Evolutionary conservation across 1,140 invertebrate species (phyloP).

Genomic region (Temnothorax nylanderi): DNA sequence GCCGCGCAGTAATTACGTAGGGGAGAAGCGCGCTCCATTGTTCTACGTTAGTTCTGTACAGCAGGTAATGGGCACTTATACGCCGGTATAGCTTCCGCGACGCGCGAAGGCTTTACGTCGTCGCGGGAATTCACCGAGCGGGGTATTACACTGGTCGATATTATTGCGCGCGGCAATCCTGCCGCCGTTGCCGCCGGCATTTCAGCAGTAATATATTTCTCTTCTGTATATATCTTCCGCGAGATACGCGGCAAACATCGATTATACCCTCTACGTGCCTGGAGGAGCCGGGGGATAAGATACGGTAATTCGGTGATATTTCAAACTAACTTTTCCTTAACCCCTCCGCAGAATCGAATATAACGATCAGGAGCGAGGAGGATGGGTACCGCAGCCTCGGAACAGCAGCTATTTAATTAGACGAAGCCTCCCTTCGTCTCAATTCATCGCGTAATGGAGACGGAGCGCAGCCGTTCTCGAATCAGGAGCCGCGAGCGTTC

Average conservation of each 20-base stretch:
- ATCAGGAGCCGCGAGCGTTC: background rate
- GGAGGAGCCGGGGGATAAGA: background rate
- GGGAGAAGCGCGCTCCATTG: constrained; percentile 71
- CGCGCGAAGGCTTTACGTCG: constrained; percentile 22
- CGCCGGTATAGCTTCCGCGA: constrained; percentile 36
- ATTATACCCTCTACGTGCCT: background rate
- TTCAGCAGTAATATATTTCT: constrained; percentile 6
- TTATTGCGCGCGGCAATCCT: constrained; percentile 8
- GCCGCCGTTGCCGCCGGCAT: background rate
- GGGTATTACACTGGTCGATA: constrained; percentile 13
- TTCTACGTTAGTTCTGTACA: constrained; percentile 69
- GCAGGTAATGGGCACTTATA: constrained; percentile 68
- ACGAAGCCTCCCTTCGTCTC: background rate
- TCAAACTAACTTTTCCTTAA: background rate
- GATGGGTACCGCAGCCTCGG: background rate
- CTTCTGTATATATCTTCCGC: background rate
- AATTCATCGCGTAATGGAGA: background rate
- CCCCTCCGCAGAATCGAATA: background rate
- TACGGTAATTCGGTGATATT: constrained; percentile 4
- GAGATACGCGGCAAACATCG: background rate
- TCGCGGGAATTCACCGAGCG: constrained; percentile 29
- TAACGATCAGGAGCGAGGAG: background rate
- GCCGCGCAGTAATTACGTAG: constrained; percentile 72
- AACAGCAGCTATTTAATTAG: constrained; percentile 28
- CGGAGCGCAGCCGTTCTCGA: background rate